Conservation (phyloP, 2,888 invertebrate species). For the Cephus pygmeus region DNA sequence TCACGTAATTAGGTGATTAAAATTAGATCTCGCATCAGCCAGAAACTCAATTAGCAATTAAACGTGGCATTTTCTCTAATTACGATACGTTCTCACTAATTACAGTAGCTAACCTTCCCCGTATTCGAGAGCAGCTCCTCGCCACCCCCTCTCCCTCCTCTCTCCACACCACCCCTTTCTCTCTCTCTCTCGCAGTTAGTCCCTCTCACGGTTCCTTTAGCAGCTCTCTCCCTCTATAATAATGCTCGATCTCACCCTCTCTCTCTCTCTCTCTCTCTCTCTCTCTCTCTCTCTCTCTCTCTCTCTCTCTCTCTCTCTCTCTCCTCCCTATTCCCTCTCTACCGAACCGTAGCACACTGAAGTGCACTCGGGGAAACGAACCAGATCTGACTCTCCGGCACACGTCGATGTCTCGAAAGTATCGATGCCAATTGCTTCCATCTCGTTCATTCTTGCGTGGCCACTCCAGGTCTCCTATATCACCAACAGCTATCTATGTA, state of each 20-base stretch:
- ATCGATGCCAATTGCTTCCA: conserved; percentile 57
- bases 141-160: no score
- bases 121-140: conserved; percentile 10
- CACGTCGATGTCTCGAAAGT: conserved; percentile 47
- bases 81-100: conserved; percentile 70
- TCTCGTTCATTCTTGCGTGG: neutral
- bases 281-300: conserved; percentile 1
- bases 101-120: conserved; percentile 61
- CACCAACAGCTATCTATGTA: neutral
- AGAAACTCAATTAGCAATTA: conserved; percentile 73
- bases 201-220: conserved; percentile 10
- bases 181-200: conserved; percentile 3
- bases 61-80: conserved; percentile 72
- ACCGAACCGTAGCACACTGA: conserved; percentile 35
- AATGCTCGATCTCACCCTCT: neutral
- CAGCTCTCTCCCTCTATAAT: conserved; percentile 14
- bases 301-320: conserved; percentile 16
- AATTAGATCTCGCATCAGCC: conserved; percentile 71
- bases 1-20: conserved; percentile 72
- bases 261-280: neutral
- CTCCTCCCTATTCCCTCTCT: conserved; percentile 18
- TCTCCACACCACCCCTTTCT: neutral
- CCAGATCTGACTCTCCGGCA: conserved; percentile 49
- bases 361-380: conserved; percentile 53
- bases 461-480: neutral